Evolutionary conservation across 2,888 invertebrate species (phyloP), one percentile per base, ranked within the genome.

Genomic region (Sinopyrophorus schimmeli): DNA sequence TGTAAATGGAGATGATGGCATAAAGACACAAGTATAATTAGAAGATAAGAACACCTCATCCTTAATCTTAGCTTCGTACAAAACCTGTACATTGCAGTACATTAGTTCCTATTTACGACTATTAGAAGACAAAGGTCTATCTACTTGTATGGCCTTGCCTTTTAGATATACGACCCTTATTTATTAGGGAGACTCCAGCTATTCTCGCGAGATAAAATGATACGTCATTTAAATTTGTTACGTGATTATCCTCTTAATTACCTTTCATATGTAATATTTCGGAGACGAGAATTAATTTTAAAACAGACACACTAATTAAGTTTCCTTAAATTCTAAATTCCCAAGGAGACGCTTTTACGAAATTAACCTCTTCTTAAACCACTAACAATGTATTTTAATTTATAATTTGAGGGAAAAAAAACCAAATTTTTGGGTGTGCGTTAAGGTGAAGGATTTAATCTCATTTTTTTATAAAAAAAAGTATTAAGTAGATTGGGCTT

Each of bases 61-160:
- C 67, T 69, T 69, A 67, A 69, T 71, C 68, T 68, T 55, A 20
- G 20, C 60, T 62, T n/a, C n/a, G 60, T 59, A 63, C 69, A 71
- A 71, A 70, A 69, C 67, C 63, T 61, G 53, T 53, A 58, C 11
- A 66, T 67, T 64, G 63, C 59, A 54, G 57, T 59, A 65, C 67
- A 68, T 69, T 69, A 69, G 64, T 56, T 62, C 58, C 65, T 68
- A 70, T 70, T 69, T 70, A 71, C 68, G 68, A 69, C 58, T 60
- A 62, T 59, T 60, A 59, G 56, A 58, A 56, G 35, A 51, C 56
- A 53, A 56, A 50, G 62, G 59, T 59, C 60, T 60, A 59, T 61
- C 63, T 62, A 52, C 51, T 59, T 47, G 46, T 17, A 47, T 42
- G 42, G 41, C 31, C 47, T 41, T 48, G 38, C 32, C 46, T 40